A percentile compares a stretch with the other conserved stretches of the same genome.
These are phyloP conservation scores for Gymnopithys bicolor DNA, from an alignment of 2,797 vertebrate genomes.

Conservation along the genomic window DNA sequence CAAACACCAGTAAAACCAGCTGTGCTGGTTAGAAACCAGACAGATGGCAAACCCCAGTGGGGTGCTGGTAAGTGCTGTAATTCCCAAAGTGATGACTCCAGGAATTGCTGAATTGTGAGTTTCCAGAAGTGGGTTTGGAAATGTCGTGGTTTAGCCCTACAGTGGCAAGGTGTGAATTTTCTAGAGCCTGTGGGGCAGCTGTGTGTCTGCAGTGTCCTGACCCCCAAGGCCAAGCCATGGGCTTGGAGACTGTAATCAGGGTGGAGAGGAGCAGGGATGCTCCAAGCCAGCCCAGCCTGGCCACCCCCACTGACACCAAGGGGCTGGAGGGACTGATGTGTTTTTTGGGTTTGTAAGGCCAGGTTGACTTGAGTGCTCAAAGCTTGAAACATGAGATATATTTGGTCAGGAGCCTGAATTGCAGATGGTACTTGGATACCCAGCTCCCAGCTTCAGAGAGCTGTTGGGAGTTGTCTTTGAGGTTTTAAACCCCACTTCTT, in stretches of 20 bases:
- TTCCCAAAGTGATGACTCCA: slow-evolving; percentile 47
- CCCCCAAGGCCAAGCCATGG: background rate
- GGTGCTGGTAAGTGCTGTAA: slow-evolving; percentile 24
- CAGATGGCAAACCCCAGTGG: slow-evolving; percentile 37
- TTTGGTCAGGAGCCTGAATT: background rate
- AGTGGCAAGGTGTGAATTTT: background rate
- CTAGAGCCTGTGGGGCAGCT: background rate
- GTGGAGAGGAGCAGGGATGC: background rate
- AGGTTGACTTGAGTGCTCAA: background rate
- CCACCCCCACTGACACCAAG: background rate
- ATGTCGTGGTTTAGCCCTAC: background rate
- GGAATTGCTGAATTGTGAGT: slow-evolving; percentile 42
- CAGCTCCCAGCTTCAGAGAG: background rate
- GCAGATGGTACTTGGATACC: background rate
- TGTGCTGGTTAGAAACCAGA: slow-evolving; percentile 58
- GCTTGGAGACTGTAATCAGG: accelerated
- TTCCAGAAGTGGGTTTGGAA: slow-evolving; percentile 32
- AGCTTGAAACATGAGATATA: background rate
- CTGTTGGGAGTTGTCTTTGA: background rate
- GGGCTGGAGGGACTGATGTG: background rate
- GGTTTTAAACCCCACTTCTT: background rate
- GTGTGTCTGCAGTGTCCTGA: background rate
- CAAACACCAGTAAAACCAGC: slow-evolving; percentile 62
- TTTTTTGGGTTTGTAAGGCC: background rate
- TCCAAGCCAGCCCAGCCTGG: background rate